Conservation (phyloP, 2,888 invertebrate genomes). For the Germaria angustata region DNA sequence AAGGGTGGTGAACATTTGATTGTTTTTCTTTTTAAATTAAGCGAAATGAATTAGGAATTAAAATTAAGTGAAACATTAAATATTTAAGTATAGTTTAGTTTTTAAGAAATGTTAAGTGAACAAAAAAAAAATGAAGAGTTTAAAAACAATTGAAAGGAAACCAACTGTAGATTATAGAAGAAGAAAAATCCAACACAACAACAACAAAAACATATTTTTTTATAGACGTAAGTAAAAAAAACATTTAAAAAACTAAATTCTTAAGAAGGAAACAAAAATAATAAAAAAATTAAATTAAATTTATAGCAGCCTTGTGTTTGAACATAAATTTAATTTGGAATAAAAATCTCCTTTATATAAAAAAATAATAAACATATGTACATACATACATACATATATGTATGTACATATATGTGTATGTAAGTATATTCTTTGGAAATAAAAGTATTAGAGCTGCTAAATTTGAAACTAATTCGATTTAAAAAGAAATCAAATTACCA, state of each 20-base stretch:
- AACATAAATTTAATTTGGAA: conserved; percentile 49
- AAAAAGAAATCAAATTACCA: conserved; percentile 56
- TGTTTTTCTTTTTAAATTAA: background rate
- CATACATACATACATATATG: too few relatives aligned
- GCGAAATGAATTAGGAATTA: conserved; percentile 51
- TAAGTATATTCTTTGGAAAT: conserved; percentile 49
- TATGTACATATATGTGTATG: too few relatives aligned
- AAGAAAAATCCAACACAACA: too few relatives aligned
- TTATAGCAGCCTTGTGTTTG: conserved; percentile 57
- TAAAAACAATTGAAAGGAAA: conserved; percentile 53
- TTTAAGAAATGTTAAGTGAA: conserved; percentile 62
- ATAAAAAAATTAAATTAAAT: conserved; percentile 18
- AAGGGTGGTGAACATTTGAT: too few relatives aligned
- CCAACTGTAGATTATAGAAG: conserved; percentile 53
- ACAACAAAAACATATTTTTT: conserved; percentile 27
- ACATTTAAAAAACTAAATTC: conserved; percentile 21
- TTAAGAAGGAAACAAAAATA: conserved; percentile 33
- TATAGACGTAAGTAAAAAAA: conserved; percentile 50
- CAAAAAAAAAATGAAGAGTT: conserved; percentile 45
- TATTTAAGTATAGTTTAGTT: conserved; percentile 40
- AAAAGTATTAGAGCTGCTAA: conserved; percentile 56
- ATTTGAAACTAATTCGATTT: conserved; percentile 42
- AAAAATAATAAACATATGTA: conserved; percentile 46
- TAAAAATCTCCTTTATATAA: conserved; percentile 31
- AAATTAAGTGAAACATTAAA: conserved; percentile 57